These are phyloP conservation scores for Drosophila mauritiana DNA, from an alignment of 1,140 invertebrate species.

Conservation along the genomic window DNA sequence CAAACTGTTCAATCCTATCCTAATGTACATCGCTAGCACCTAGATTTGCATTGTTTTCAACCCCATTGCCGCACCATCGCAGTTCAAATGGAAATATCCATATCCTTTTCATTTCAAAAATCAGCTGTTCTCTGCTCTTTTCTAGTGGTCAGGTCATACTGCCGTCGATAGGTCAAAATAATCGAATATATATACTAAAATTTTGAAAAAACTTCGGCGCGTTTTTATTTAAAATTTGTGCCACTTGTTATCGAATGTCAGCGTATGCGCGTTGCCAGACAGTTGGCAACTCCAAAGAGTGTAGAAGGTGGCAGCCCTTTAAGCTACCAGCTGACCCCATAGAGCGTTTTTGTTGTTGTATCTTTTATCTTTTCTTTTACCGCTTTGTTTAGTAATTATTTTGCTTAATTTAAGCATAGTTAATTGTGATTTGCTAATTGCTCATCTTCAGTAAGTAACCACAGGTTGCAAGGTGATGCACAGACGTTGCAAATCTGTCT, in stretches of 20 bases:
- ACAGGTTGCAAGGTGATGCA: neutral
- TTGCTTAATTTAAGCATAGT: constrained; percentile 10
- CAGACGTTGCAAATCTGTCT: constrained; percentile 1
- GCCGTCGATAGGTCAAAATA: too few species aligned
- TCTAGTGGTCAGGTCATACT: too few species aligned
- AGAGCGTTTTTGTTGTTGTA: constrained; percentile 9
- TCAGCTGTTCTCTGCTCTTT: neutral
- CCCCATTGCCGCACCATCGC: neutral
- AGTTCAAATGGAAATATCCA: neutral
- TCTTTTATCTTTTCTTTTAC: constrained; percentile 2
- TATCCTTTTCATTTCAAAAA: constrained; percentile 25
- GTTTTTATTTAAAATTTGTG: too few species aligned
- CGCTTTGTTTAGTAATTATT: constrained; percentile 1
- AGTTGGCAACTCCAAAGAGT: too few species aligned
- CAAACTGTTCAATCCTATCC: constrained; percentile 11
- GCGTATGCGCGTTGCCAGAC: too few species aligned
- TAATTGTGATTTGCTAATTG: constrained; percentile 7
- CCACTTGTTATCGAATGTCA: too few species aligned
- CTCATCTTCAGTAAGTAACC: constrained; percentile 19
- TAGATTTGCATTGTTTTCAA: neutral
- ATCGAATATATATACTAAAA: too few species aligned
- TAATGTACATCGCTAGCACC: constrained; percentile 9
- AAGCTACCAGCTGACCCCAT: neutral
- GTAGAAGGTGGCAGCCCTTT: neutral
- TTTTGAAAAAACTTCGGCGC: too few species aligned